Conservation (phyloP, 2,888 invertebrate genomes). For the Eilema caniola region DNA sequence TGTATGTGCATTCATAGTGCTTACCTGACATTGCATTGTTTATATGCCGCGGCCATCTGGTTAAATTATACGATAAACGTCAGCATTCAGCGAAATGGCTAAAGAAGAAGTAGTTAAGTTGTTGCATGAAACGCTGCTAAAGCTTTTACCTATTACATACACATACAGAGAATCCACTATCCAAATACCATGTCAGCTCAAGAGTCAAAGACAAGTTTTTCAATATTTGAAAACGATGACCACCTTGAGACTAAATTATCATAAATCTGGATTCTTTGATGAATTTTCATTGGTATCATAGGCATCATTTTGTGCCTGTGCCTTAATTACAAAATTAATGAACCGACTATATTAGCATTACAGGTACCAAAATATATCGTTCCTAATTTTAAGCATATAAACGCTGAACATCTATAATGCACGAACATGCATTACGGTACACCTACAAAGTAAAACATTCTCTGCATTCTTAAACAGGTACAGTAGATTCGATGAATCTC, state of each 20-base stretch:
- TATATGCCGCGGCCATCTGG: background rate
- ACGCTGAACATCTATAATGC: conserved; percentile 25
- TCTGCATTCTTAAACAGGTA: conserved; percentile 49
- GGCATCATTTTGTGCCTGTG: background rate
- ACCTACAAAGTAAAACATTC: conserved; percentile 43
- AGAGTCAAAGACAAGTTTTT: too few relatives aligned
- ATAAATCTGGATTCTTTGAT: too few relatives aligned
- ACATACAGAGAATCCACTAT: too few relatives aligned
- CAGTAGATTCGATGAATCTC: conserved; percentile 53
- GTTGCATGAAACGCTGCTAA: background rate
- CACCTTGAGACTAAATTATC: too few relatives aligned
- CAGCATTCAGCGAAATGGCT: background rate
- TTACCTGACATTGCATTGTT: too few relatives aligned
- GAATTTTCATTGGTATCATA: background rate
- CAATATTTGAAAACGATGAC: too few relatives aligned
- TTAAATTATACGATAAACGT: background rate
- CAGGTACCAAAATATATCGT: background rate
- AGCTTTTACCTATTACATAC: too few relatives aligned
- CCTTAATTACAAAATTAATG: background rate
- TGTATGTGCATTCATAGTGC: too few relatives aligned
- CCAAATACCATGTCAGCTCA: background rate
- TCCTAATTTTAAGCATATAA: conserved; percentile 28
- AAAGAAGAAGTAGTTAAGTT: background rate
- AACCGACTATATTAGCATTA: background rate
- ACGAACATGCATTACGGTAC: conserved; percentile 19